Evolutionary conservation across 1,140 invertebrate genomes (phyloP).

Genomic region (Monochamus saltuarius): DNA sequence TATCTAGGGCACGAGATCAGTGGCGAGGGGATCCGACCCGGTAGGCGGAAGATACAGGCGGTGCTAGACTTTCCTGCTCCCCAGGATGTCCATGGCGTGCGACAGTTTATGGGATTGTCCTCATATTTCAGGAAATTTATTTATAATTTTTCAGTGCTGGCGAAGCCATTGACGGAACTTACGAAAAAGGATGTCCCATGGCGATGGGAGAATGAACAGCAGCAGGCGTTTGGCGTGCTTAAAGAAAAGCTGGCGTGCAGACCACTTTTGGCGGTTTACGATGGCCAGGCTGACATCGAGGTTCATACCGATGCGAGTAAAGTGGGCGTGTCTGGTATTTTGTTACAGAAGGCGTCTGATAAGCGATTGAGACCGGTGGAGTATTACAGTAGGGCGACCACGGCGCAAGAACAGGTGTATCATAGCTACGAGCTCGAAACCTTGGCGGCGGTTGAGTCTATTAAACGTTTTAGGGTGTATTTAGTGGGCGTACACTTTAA

Average conservation of each 20-base stretch:
- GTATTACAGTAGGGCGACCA: constrained; percentile 47
- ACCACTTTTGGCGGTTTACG: constrained; percentile 46
- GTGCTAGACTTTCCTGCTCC: neutral
- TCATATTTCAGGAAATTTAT: constrained; percentile 13
- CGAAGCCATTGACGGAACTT: neutral
- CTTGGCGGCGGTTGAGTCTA: constrained; percentile 37
- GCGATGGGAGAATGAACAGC: neutral
- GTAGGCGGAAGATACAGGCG: neutral
- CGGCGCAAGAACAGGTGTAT: constrained; percentile 42
- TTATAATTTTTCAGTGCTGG: neutral
- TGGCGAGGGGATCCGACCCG: neutral
- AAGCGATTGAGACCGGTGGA: constrained; percentile 52
- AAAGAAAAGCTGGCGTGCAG: constrained; percentile 4
- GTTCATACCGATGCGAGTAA: constrained; percentile 38
- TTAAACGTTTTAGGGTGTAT: constrained; percentile 39
- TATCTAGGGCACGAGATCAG: constrained; percentile 3
- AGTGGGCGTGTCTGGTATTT: constrained; percentile 38
- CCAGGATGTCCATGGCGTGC: neutral
- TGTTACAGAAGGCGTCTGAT: constrained; percentile 42
- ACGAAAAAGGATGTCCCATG: neutral
- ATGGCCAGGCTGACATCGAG: constrained; percentile 39
- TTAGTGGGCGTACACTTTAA: constrained; percentile 34
- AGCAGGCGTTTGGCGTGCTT: neutral
- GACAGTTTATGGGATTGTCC: constrained; percentile 1
- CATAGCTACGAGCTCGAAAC: constrained; percentile 52